Evolutionary conservation across 2,797 vertebrate species (phyloP), one percentile per base, ranked within the genome.

Genomic region (Melanotaenia trifasciata): DNA sequence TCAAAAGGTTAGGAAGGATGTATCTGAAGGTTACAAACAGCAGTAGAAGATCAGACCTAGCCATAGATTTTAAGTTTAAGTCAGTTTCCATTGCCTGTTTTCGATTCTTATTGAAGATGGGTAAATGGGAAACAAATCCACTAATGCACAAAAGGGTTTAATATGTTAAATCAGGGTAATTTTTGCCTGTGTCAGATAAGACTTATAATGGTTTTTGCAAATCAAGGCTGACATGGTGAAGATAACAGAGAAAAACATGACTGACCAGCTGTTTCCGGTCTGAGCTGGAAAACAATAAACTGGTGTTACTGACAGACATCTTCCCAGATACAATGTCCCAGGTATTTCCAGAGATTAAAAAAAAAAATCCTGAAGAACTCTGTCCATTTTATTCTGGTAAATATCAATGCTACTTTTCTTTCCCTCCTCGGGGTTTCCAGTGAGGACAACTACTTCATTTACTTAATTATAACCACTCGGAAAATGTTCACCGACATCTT

Each of bases 1-100:
- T 80, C 68, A 78, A n/a, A 72, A 43, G 63, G 51, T 68, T 64
- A 40, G n/a, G 14, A 58, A 66, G 40, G 64, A 54, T 69, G 61
- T 76, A 67, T 70, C 43, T 61, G 51, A 63, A 81, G 74, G 70
- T 64, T 57, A 56, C 28, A 56, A 66, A 64, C 16, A 53, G 30
- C 30, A 75, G 30, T 24, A 33, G n/a, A 78, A 65, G 20, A 54
- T 59, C 11, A 9, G 2, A 62, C 26, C 3, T 3, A 3, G 62
- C 32, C 18, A 38, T 1, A 40, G 26, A 26, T 58, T 40, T 20
- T 11, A 62, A 38, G 20, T 32, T 18, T 3, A 2, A 18, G 26
- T 58, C 43, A 20, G 24, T 18, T 40, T 51, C 69, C 12, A 0
- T 36, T 74, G 14, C 40, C 3, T 10, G 47, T 3, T 22, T 20